Percentiles rank a stretch among this genome's conserved stretches.
phyloP scores from a whole-genome alignment of 53 echinoderm and acorn worm genomes.

The Stichopus horrens region DNA sequence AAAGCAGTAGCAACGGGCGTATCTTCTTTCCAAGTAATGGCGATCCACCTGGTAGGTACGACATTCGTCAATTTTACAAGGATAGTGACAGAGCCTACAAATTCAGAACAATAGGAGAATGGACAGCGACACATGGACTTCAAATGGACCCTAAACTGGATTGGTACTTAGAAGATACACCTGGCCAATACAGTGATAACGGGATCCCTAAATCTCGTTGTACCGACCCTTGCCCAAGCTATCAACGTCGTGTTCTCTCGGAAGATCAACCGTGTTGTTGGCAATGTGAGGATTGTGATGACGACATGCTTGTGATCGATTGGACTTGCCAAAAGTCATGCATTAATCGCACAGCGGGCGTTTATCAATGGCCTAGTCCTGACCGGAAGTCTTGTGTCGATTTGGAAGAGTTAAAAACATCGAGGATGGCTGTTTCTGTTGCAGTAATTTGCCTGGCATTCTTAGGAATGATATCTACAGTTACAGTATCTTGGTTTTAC shows the following conservation, averaged over 20 bases:
- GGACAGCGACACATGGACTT: conserved; percentile 11
- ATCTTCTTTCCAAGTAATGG: conserved; percentile 67
- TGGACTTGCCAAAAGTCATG: conserved; percentile 69
- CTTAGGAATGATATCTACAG: conserved; percentile 56
- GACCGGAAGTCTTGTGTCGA: conserved; percentile 8
- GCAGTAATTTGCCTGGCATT: conserved; percentile 31
- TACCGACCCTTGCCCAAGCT: conserved; percentile 66
- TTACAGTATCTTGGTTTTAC: conserved; percentile 57
- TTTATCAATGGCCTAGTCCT: conserved; percentile 63
- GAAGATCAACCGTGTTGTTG: conserved; percentile 85
- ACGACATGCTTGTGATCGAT: conserved; percentile 66
- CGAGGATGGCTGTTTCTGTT: conserved; percentile 41
- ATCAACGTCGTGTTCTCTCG: conserved; percentile 52
- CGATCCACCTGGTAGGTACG: conserved; percentile 69
- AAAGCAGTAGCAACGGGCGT: conserved; percentile 65
- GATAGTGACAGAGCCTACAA: conserved; percentile 12
- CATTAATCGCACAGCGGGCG: conserved; percentile 39
- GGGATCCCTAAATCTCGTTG: conserved; percentile 71
- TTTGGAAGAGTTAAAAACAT: conserved; percentile 45
- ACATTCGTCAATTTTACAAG: conserved; percentile 67
- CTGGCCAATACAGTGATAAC: background rate
- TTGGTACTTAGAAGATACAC: conserved; percentile 33
- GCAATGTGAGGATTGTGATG: conserved; percentile 59
- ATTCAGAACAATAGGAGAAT: conserved; percentile 49
- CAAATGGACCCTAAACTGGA: conserved; percentile 17